A percentile compares a stretch with the other conserved stretches of the same genome.
These are phyloP conservation scores for Chelidonichthys spinosus DNA, from an alignment of 2,797 vertebrate genomes.

Conservation along the genomic window DNA sequence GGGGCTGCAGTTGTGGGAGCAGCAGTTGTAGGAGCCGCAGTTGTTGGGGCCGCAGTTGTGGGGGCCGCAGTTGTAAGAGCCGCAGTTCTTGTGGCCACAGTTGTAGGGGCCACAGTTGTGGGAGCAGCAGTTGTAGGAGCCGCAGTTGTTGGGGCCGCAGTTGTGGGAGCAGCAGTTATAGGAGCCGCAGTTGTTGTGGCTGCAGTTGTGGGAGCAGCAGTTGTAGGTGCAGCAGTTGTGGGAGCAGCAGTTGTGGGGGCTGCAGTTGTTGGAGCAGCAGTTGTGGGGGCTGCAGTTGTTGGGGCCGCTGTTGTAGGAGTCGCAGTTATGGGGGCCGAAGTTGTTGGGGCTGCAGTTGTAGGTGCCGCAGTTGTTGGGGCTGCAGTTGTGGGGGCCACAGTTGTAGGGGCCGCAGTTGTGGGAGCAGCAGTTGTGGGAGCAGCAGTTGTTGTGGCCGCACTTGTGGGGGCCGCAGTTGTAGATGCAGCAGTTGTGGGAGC, in stretches of 20 bases:
- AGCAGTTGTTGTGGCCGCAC: background rate
- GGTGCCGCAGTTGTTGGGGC: accelerated
- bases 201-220: accelerated
- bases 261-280: background rate
- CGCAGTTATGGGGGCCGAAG: background rate
- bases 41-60: background rate
- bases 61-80: background rate
- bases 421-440: background rate
- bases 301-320: accelerated
- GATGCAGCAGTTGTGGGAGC: background rate
- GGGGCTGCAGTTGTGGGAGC: background rate
- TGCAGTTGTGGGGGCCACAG: background rate
- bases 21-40: background rate
- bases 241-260: no score
- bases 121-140: background rate
- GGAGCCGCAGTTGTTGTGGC: accelerated
- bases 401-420: background rate
- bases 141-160: accelerated
- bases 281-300: background rate
- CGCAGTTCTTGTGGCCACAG: background rate
- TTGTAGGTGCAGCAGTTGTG: no score
- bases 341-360: accelerated
- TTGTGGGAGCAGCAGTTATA: accelerated
- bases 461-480: background rate
- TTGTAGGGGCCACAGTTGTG: background rate